These are phyloP conservation scores for Synergus japonicus DNA, from an alignment of 2,888 invertebrate genomes.

Conservation along the genomic window DNA sequence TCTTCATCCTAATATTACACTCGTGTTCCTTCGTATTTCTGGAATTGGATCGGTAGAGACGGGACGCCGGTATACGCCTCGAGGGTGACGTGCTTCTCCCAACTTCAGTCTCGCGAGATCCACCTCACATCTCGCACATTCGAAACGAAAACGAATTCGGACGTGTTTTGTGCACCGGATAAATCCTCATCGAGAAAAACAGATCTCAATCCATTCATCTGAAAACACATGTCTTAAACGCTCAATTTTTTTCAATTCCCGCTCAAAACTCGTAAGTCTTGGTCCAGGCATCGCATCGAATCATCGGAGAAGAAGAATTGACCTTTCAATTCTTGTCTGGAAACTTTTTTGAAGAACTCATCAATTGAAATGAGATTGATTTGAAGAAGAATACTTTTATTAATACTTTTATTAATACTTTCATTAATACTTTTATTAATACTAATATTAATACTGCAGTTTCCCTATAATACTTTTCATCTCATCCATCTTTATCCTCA, in stretches of 20 bases:
- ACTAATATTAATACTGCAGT: neutral
- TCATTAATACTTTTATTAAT: too few species aligned
- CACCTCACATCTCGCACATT: slow-evolving; percentile 57
- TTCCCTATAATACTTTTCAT: neutral
- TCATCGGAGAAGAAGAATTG: neutral
- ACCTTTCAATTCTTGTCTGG: neutral
- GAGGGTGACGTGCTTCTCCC: slow-evolving; percentile 61
- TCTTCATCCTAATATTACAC: slow-evolving; percentile 74
- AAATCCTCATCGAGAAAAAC: neutral
- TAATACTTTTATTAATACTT: neutral
- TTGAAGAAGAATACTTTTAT: neutral
- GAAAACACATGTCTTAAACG: neutral
- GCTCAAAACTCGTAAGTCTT: neutral
- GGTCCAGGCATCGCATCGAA: neutral
- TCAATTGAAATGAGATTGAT: neutral
- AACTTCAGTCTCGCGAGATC: slow-evolving; percentile 73
- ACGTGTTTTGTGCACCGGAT: slow-evolving; percentile 38
- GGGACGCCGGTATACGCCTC: slow-evolving; percentile 53
- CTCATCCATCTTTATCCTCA: neutral
- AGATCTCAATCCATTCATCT: neutral
- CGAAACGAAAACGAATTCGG: slow-evolving; percentile 41
- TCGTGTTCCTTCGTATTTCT: slow-evolving; percentile 76
- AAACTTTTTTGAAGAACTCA: neutral
- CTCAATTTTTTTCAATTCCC: neutral
- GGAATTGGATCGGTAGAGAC: slow-evolving; percentile 71